phyloP scores from a whole-genome alignment of 23 tunicate species.

The Halocynthia roretzi region DNA sequence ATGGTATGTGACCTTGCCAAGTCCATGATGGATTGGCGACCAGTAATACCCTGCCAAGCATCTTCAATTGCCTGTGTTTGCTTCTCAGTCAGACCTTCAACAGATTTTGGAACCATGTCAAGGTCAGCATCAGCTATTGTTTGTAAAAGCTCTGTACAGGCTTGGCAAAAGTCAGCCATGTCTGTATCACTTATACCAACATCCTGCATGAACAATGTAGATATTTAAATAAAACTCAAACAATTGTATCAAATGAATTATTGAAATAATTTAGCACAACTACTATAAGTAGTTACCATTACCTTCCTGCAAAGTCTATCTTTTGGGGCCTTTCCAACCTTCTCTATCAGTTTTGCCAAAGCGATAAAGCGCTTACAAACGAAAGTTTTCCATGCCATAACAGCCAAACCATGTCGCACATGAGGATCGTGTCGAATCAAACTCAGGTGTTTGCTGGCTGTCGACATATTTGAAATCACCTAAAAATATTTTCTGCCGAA shows the following conservation, averaged over 20 bases:
- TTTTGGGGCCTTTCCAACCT: slow-evolving; percentile 85
- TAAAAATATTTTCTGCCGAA: neutral
- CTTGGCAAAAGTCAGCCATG: slow-evolving; percentile 48
- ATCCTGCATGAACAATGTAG: slow-evolving; percentile 21
- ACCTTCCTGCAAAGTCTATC: slow-evolving; percentile 73
- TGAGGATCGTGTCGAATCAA: slow-evolving; percentile 40
- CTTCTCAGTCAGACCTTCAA: neutral
- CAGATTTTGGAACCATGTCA: slow-evolving; percentile 23
- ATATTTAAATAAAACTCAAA: neutral
- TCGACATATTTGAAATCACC: slow-evolving; percentile 23
- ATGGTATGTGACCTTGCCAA: slow-evolving; percentile 38
- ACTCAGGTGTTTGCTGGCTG: slow-evolving; percentile 30
- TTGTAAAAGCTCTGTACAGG: slow-evolving; percentile 51
- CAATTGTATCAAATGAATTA: neutral
- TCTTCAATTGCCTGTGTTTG: slow-evolving; percentile 22
- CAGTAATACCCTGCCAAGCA: slow-evolving; percentile 44
- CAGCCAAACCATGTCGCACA: slow-evolving; percentile 48
- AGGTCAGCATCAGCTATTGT: slow-evolving; percentile 41
- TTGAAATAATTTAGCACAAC: neutral
- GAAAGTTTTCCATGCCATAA: slow-evolving; percentile 67
- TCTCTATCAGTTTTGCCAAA: slow-evolving; percentile 61
- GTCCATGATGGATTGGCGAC: slow-evolving; percentile 50
- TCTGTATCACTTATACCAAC: slow-evolving; percentile 40
- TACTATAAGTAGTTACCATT: neutral
- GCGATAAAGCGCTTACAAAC: slow-evolving; percentile 33